Conservation (phyloP, 2,888 invertebrate genomes). For the Philereme transversata region DNA sequence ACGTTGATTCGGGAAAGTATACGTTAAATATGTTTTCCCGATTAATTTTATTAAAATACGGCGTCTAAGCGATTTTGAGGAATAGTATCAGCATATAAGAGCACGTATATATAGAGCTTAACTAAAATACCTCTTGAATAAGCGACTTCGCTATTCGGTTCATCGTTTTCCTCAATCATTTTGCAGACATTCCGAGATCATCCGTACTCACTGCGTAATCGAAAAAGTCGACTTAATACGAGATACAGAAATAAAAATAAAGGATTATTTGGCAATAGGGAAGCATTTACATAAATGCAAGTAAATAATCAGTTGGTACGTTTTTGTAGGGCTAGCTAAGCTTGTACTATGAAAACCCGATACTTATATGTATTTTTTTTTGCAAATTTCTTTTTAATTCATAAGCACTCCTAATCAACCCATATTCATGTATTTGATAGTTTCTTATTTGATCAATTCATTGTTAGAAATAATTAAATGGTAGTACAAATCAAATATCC, state of each 20-base stretch:
- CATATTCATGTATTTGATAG: too few species aligned
- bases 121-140: slow-evolving; percentile 36
- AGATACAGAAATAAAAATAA: slow-evolving; percentile 64
- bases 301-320: slow-evolving; percentile 25
- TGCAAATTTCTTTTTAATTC: neutral
- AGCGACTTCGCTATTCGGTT: slow-evolving; percentile 43
- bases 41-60: neutral
- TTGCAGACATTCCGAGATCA: slow-evolving; percentile 47
- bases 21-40: neutral
- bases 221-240: slow-evolving; percentile 58
- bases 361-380: too few species aligned
- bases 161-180: slow-evolving; percentile 45
- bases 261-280: slow-evolving; percentile 62
- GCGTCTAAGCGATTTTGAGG: too few species aligned
- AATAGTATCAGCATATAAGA: too few species aligned
- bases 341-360: neutral
- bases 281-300: slow-evolving; percentile 50
- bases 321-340: slow-evolving; percentile 10
- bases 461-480: too few species aligned
- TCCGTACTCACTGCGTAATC: slow-evolving; percentile 47
- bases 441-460: too few species aligned
- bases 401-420: neutral
- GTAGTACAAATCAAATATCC: slow-evolving; percentile 8
- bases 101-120: slow-evolving; percentile 25
- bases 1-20: too few species aligned